Evolutionary conservation across 2,888 invertebrate species (phyloP), one percentile per base, ranked within the genome.

Genomic region (Troides oblongomaculatus): DNA sequence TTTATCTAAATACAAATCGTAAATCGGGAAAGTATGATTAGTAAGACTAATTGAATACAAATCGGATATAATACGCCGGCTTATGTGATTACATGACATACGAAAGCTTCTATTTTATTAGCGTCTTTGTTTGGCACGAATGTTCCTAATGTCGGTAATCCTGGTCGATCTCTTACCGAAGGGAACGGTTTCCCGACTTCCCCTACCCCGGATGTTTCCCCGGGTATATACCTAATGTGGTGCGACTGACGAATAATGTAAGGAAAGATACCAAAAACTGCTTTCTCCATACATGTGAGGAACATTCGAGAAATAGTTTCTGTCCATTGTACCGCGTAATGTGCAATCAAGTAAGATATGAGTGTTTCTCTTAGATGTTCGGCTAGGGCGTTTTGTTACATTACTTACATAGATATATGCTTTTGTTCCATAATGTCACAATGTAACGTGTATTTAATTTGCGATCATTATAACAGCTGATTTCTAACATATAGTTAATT

Each of bases 151-250:
- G 80, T 71, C 69, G 71, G 77, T 85, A 85, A 85, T 85, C 84
- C 83, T 72, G 69, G 70, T 77, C 82, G 81, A 84, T 84, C 82
- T 85, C 79, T 82, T 82, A 79, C 79, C 82, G 84, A 85, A 81
- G 81, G 79, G 77, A 83, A 78, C 76, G 76, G 75, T 78, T 75
- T 63, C 5, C 62, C 78, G 46, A 7, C 57, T 23, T 21, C 58
- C 78, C 76, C 77, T 77, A 78, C 14, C 57, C n/a, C 57, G 6
- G 21, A 21, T 18, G 17, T 17, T 81, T 77, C 76, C 72, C 71
- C 69, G 68, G 74, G 71, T 76, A 81, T 83, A 81, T 79, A 79
- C 78, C 78, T 85, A 84, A 85, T 85, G 83, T 80, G 79, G 77
- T 71, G 72, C 62, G 59, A 73, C 70, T 50, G 39, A 30, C 61